Evolutionary conservation across 2,888 invertebrate genomes (phyloP), one percentile per base, ranked within the genome.

Genomic region (Lithodes maja): DNA sequence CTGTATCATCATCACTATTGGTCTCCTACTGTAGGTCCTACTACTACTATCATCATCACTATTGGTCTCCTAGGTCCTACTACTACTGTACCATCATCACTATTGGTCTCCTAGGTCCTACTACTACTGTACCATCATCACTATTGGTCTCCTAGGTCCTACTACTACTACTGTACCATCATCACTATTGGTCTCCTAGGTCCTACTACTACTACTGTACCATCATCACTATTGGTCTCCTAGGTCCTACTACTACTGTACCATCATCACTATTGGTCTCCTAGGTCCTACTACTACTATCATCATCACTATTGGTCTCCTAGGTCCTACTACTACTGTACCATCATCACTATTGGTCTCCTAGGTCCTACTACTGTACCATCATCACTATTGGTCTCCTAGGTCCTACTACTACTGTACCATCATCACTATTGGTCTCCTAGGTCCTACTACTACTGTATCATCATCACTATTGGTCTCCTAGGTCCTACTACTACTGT

Each of bases 381-480:
- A 33, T 33, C 33, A 33, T 33, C 0, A 33, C n/a, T 33, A 33
- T 33, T 33, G 33, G 33, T 33, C 33, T 33, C 33, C 33, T 33
- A 33, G 33, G 33, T 33, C 33, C 77, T 77, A 77, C 77, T 77
- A 77, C 77, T 77, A 77, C 77, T 77, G 2, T 33, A 33, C 33
- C 33, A 33, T 33, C 33, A 33, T 33, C 0, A 33, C n/a, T 33
- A 33, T 33, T 33, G 33, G 33, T 33, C 33, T 33, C 33, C 33
- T 33, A 33, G 33, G 33, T 33, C 33, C 77, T 77, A 77, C 77
- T 77, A 77, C 77, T 77, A 77, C 77, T 77, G n/a, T n/a, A n/a
- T n/a, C n/a, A n/a, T n/a, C n/a, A n/a, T n/a, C n/a, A 77, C 53
- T 33, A 33, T 33, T 33, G 33, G 33, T 33, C 33, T 33, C 33